Conservation (phyloP, 2,888 invertebrate species). For the Pyrrhia umbra region DNA sequence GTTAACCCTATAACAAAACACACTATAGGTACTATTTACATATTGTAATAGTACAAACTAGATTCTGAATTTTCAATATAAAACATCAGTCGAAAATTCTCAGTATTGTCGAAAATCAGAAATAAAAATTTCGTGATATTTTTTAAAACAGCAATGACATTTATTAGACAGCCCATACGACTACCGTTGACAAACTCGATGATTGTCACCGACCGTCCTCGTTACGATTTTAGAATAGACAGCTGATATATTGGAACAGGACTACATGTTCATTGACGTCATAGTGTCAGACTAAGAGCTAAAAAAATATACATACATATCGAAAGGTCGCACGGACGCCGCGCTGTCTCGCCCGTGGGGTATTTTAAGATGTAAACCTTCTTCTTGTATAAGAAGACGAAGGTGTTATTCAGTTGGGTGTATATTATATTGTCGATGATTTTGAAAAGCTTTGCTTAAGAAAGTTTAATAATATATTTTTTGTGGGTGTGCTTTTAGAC, state of each 20-base stretch:
- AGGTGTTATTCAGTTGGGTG: not conserved
- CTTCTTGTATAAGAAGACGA: slow-evolving; percentile 6
- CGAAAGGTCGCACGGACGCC: slow-evolving; percentile 68
- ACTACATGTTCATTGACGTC: slow-evolving; percentile 56
- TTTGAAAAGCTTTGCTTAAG: slow-evolving; percentile 15
- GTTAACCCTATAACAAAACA: too few relatives aligned
- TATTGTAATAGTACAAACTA: too few relatives aligned
- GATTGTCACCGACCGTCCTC: slow-evolving; percentile 47
- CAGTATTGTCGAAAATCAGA: not conserved
- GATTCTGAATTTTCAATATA: not conserved
- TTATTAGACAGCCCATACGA: slow-evolving; percentile 6
- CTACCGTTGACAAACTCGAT: slow-evolving; percentile 23
- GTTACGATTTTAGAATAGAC: slow-evolving; percentile 51
- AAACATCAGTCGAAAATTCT: not conserved
- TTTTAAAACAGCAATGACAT: slow-evolving; percentile 2
- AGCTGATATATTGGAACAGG: slow-evolving; percentile 50
- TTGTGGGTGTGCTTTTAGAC: not conserved
- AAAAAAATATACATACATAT: slow-evolving; percentile 60
- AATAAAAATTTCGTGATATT: not conserved
- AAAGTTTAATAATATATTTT: not conserved
- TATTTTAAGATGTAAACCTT: slow-evolving; percentile 47
- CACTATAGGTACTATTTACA: too few relatives aligned
- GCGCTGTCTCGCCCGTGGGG: slow-evolving; percentile 63
- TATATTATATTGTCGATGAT: slow-evolving; percentile 19
- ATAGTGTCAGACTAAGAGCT: slow-evolving; percentile 55